Evolutionary conservation across 2,888 invertebrate species (phyloP).

Genomic region (Protodeltote pygarga): DNA sequence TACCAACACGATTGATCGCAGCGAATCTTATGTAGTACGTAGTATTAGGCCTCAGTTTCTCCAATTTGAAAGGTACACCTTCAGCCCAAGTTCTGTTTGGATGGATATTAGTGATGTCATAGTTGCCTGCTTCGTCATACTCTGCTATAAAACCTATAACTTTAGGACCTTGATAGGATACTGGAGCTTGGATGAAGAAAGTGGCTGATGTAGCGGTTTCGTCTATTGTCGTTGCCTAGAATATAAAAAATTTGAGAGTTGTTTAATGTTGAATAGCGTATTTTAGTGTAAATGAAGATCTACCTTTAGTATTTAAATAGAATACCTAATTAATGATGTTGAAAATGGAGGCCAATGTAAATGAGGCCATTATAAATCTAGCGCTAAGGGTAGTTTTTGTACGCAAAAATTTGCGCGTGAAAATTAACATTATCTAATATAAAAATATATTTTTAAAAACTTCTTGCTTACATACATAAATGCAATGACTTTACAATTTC

Average conservation of each 20-base stretch:
- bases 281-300: too few species aligned
- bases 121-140: constrained; percentile 70
- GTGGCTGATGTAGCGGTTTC: constrained; percentile 65
- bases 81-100: constrained; percentile 74
- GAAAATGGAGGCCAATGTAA: too few species aligned
- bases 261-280: neutral
- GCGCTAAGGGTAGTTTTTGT: too few species aligned
- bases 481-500: neutral
- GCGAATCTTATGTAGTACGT: constrained; percentile 71
- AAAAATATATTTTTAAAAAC: too few species aligned
- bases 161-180: constrained; percentile 57
- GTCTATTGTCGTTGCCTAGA: constrained; percentile 58
- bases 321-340: too few species aligned
- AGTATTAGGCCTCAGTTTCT: constrained; percentile 68
- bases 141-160: constrained; percentile 70
- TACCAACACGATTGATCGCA: constrained; percentile 72
- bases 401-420: too few species aligned
- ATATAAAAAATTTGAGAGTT: neutral
- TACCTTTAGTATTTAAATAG: too few species aligned
- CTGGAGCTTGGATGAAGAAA: constrained; percentile 62
- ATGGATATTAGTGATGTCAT: constrained; percentile 70
- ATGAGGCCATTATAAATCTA: too few species aligned
- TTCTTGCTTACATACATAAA: neutral
- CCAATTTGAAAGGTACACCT: constrained; percentile 65
- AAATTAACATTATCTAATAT: too few species aligned